These are phyloP conservation scores for Lagodon rhomboides DNA, from an alignment of 2,797 vertebrate genomes.

Conservation along the genomic window DNA sequence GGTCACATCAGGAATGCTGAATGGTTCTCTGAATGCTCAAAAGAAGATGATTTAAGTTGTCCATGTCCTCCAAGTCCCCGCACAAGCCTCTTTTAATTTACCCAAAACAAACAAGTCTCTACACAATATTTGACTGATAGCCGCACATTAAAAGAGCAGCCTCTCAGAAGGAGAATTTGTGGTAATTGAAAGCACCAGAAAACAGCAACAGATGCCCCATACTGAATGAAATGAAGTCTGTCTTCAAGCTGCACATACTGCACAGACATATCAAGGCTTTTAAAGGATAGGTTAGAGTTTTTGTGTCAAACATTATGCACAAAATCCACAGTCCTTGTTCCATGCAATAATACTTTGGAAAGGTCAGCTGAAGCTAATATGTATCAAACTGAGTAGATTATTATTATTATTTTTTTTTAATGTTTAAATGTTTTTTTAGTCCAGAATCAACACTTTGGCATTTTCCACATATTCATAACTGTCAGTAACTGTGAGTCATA, in stretches of 20 bases:
- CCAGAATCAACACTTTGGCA: not conserved
- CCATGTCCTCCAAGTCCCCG: constrained; percentile 4
- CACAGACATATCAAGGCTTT: constrained; percentile 7
- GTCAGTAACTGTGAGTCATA: too few relatives aligned
- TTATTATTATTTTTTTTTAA: too few relatives aligned
- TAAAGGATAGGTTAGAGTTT: not conserved
- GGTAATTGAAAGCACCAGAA: constrained; percentile 41
- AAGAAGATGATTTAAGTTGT: constrained; percentile 3
- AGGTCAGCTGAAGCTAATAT: too few relatives aligned
- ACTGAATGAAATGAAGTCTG: constrained; percentile 10
- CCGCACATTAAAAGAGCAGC: constrained; percentile 35
- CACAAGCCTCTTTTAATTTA: constrained; percentile 35
- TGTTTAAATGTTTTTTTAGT: not conserved
- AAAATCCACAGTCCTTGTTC: not conserved
- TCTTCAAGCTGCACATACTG: constrained; percentile 1
- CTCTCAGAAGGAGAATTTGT: constrained; percentile 28
- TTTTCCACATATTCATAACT: not conserved
- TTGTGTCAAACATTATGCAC: not conserved
- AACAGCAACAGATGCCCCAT: constrained; percentile 41
- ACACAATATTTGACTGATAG: constrained; percentile 9
- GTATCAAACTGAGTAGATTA: too few relatives aligned
- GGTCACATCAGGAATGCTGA: constrained; percentile 41
- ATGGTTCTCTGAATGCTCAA: constrained; percentile 2
- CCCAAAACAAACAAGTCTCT: constrained; percentile 34
- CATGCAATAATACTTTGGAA: constrained; percentile 3